Conservation (phyloP, 2,113 vertebrate genomes). For the Ophiodon elongatus region DNA sequence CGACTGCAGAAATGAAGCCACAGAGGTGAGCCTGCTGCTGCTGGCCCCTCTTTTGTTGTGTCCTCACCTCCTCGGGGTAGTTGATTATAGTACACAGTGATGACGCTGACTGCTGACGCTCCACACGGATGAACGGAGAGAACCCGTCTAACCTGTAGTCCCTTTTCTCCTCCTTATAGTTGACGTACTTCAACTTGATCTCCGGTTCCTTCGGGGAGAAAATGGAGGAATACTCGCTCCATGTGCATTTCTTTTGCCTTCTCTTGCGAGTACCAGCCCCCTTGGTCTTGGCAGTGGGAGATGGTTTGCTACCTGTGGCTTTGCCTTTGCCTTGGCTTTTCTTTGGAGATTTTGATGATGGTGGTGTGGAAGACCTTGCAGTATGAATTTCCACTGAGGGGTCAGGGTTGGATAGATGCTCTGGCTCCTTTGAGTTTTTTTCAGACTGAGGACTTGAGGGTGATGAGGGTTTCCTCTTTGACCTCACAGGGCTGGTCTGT, state of each 20-base stretch:
- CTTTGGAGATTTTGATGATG: slow-evolving; percentile 57
- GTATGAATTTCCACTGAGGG: slow-evolving; percentile 17
- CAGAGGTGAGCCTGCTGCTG: slow-evolving; percentile 43
- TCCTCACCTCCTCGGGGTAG: slow-evolving; percentile 77
- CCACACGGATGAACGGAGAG: slow-evolving; percentile 78
- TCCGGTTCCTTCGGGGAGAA: slow-evolving; percentile 85
- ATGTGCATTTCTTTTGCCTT: slow-evolving; percentile 66
- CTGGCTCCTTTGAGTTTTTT: slow-evolving; percentile 14
- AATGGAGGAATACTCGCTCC: slow-evolving; percentile 58
- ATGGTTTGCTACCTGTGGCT: slow-evolving; percentile 31
- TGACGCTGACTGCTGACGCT: slow-evolving; percentile 57
- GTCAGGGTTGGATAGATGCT: slow-evolving; percentile 9
- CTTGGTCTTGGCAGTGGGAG: slow-evolving; percentile 68
- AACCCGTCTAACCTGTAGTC: slow-evolving; percentile 75
- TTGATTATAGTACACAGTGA: slow-evolving; percentile 81
- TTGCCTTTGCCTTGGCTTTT: slow-evolving; percentile 64
- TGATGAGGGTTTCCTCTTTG: background rate
- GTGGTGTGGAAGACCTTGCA: background rate
- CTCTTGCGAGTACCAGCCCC: slow-evolving; percentile 57
- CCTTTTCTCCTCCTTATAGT: slow-evolving; percentile 80
- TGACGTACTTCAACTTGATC: slow-evolving; percentile 83
- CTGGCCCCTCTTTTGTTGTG: slow-evolving; percentile 68
- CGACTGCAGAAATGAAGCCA: slow-evolving; percentile 58
- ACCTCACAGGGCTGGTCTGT: background rate
- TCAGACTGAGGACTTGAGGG: background rate